Evolutionary conservation across 2,797 vertebrate species (phyloP).

Genomic region (Calcarius lapponicus): DNA sequence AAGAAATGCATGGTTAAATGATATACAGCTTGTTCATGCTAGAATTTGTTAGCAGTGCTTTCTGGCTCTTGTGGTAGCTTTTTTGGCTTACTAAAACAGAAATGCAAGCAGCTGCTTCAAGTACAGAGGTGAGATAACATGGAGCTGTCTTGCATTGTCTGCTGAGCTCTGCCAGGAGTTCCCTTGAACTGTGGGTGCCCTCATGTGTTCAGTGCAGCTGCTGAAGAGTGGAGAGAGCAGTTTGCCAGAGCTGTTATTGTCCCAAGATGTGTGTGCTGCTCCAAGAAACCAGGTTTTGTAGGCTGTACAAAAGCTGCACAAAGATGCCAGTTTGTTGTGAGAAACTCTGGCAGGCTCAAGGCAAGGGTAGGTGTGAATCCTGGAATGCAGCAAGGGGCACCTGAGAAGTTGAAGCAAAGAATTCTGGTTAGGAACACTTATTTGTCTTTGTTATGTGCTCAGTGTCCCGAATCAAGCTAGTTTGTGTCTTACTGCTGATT

Average conservation of each 20-base stretch:
- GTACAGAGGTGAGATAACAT: neutral
- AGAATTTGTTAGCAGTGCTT: neutral
- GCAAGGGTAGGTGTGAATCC: accelerated
- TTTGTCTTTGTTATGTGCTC: neutral
- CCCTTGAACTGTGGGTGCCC: neutral
- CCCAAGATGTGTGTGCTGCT: neutral
- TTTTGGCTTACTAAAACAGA: neutral
- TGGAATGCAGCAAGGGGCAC: neutral
- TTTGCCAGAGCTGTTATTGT: neutral
- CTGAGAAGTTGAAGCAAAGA: neutral
- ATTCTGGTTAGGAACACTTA: neutral
- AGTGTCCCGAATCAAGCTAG: neutral
- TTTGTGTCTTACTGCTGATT: neutral
- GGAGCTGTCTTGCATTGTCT: neutral
- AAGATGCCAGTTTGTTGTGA: neutral
- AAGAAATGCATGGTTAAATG: neutral
- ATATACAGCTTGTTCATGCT: neutral
- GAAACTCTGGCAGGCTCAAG: neutral
- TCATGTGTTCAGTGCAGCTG: neutral
- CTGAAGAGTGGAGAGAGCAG: neutral
- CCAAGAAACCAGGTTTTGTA: neutral
- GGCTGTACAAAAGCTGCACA: neutral
- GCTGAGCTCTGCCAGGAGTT: neutral
- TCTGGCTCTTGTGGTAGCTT: neutral
- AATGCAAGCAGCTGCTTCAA: neutral